These are phyloP conservation scores for Etheostoma cragini DNA, from an alignment of 2,113 vertebrate genomes.

Conservation along the genomic window DNA sequence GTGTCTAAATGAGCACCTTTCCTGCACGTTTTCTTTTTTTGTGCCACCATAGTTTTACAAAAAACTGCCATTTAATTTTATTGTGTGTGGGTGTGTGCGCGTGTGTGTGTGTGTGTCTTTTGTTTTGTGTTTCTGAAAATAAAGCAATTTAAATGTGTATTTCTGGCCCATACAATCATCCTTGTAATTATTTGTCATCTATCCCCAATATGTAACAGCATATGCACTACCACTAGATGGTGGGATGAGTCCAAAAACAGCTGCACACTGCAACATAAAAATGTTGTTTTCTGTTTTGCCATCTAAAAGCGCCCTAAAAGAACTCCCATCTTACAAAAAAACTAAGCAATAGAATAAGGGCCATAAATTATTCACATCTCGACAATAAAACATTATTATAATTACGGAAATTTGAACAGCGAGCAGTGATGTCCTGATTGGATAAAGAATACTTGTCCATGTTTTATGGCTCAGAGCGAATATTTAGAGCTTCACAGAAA, in stretches of 20 bases:
- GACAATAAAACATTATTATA: neutral
- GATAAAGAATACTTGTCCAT: constrained; percentile 13
- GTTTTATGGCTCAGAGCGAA: constrained; percentile 14
- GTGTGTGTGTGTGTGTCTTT: neutral
- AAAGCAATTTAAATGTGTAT: constrained; percentile 18
- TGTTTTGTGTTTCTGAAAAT: constrained; percentile 11
- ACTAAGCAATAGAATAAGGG: constrained; percentile 9
- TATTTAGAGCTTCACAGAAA: constrained; percentile 15
- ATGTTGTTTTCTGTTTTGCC: neutral
- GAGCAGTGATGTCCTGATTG: constrained; percentile 14
- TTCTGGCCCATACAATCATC: neutral
- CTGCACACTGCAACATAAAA: neutral
- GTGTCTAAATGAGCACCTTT: constrained; percentile 20
- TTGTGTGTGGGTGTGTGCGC: neutral
- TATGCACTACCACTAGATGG: constrained; percentile 81
- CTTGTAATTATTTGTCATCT: neutral
- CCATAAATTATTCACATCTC: neutral
- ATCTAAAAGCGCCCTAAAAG: constrained; percentile 11
- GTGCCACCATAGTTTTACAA: constrained; percentile 26
- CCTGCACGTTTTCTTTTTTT: constrained; percentile 1
- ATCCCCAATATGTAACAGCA: constrained; percentile 4
- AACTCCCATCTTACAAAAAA: constrained; percentile 16
- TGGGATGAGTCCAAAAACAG: constrained; percentile 59
- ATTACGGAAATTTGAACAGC: neutral
- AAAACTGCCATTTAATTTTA: constrained; percentile 28